A percentile compares a stretch with the other conserved stretches of the same genome.
Evolutionary conservation across 2,797 vertebrate genomes (phyloP).

Genomic region (Platalea minor): DNA sequence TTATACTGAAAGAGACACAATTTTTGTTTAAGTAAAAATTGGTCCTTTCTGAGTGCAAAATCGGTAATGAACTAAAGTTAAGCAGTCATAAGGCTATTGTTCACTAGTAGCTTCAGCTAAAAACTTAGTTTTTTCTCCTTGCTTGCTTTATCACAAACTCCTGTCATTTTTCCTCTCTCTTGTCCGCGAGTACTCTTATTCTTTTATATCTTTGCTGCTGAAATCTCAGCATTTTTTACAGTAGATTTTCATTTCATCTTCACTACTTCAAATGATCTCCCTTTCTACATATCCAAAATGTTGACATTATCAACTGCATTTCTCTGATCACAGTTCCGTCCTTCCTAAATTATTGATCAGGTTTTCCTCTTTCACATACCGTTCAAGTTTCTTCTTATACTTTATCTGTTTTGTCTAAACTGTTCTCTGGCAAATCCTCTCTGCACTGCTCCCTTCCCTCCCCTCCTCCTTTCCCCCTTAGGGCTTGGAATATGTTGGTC

Average conservation of each 20-base stretch:
- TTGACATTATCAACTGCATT: not conserved
- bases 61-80: not conserved
- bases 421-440: not conserved
- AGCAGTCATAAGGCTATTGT: not conserved
- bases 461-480: accelerated
- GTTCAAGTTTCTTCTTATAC: not conserved
- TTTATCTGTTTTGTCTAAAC: not conserved
- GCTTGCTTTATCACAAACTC: not conserved
- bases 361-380: not conserved
- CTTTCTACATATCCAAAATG: not conserved
- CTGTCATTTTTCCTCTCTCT: not conserved
- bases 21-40: not conserved
- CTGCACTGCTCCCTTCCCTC: not conserved
- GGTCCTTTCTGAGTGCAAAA: not conserved
- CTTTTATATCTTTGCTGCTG: not conserved
- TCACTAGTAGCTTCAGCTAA: not conserved
- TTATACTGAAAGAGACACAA: not conserved
- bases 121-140: not conserved
- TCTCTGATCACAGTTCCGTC: not conserved
- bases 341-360: constrained; percentile 12
- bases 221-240: not conserved
- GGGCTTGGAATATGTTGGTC: not conserved
- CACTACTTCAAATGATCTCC: not conserved
- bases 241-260: not conserved
- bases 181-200: not conserved